Base-by-base conservation (phyloP, 2,888 invertebrate species). In the Diplolepis rosae region DNA sequence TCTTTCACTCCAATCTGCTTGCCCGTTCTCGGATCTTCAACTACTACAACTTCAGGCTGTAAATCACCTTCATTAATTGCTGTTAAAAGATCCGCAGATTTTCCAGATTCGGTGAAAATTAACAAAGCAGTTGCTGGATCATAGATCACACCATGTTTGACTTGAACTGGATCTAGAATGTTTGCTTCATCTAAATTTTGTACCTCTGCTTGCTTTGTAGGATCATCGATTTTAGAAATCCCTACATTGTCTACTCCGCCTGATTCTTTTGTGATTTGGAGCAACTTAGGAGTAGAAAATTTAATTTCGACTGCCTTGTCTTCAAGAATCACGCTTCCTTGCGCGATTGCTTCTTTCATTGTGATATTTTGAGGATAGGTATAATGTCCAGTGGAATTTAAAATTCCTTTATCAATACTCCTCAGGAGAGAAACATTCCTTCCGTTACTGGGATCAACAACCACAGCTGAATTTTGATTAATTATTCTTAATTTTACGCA, bases 401-500 rank as follows among this genome's bases (percentile, higher is more conserved):
- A 88, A 68, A 97, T 91, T 77, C 92, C 93, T 81, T 94, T 94
- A 78, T 96, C 94, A 75, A 98, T 90, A 69, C 96, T 95, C 82
- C 93, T 92, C 5, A 91, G 85, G 13, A 97, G 87, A 3, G 94
- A 90, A 18, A 95, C 88, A 85, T 93, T 92, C 84, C 94, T 92
- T 66, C 92, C 92, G 70, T 92, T 93, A 77, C 91, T 92, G 1
- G 95, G 94, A 87, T 98, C 96, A 30, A 96, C 89, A 0, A 98
- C 96, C 67, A 92, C 89, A 13, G 95, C 96, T 0, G 97, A 97
- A 76, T 93, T 91, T 15, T 95, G 92, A 89, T 97, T 95, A 54
- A 98, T 94, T 27, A 98, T 93, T 84, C 95, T 93, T 73, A 96
- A 91, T 82, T 94, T 93, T 51, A 98, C 91, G 79, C 98, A 96